Evolutionary conservation across 2,113 vertebrate genomes (phyloP).

Genomic region (Bubalus kerabau): DNA sequence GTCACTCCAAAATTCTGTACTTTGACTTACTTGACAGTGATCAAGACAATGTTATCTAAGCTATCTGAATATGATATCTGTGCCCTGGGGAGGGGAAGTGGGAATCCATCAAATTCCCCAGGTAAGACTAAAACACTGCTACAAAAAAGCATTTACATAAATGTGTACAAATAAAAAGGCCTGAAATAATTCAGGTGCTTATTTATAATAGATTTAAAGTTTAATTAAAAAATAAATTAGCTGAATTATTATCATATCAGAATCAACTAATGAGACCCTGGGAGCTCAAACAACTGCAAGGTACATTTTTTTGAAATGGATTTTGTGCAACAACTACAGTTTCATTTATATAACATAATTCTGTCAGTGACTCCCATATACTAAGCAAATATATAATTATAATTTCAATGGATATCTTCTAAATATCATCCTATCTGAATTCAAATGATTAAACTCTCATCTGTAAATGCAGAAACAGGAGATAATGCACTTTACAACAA

Average conservation of each 20-base stretch:
- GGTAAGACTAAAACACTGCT: conserved; percentile 3
- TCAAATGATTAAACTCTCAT: not conserved
- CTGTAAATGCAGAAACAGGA: conserved; percentile 32
- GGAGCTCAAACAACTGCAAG: not conserved
- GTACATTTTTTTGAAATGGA: not conserved
- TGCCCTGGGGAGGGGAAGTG: not conserved
- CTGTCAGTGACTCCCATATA: not conserved
- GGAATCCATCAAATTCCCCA: not conserved
- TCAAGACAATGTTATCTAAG: conserved; percentile 22
- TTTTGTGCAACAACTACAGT: not conserved
- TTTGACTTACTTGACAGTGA: conserved; percentile 49
- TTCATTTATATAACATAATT: not conserved
- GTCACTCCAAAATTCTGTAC: conserved; percentile 27
- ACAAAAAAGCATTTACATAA: not conserved
- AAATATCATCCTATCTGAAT: not conserved
- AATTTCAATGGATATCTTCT: not conserved
- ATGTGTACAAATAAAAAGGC: not conserved
- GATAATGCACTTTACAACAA: not conserved
- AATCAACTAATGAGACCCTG: not conserved
- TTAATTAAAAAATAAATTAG: conserved; percentile 36
- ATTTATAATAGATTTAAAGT: conserved; percentile 21
- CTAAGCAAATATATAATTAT: not conserved
- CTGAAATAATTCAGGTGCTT: conserved; percentile 12
- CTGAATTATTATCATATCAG: not conserved
- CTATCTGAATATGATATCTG: not conserved